Conservation (phyloP, 2,888 invertebrate genomes). For the Perithous albicinctus region DNA sequence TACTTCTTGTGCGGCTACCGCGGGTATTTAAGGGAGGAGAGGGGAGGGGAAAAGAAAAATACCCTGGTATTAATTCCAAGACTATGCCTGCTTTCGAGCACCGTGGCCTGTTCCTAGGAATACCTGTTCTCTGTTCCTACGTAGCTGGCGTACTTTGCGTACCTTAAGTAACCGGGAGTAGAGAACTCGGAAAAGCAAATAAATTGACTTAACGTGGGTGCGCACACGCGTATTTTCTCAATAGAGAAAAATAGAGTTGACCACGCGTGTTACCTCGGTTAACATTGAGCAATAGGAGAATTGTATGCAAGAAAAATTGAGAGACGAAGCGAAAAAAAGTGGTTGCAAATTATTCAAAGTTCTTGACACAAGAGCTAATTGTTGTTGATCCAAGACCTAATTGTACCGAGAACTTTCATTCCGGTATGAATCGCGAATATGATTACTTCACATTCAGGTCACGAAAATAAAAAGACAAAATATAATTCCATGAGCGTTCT, state of each 20-base stretch:
- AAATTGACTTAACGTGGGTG: constrained; percentile 18
- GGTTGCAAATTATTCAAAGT: not conserved
- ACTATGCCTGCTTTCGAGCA: constrained; percentile 27
- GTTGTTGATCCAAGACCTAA: too few species aligned
- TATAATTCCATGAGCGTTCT: not conserved
- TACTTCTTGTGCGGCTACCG: constrained; percentile 69
- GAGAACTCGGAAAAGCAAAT: constrained; percentile 26
- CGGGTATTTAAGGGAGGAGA: constrained; percentile 31
- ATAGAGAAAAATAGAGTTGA: constrained; percentile 36
- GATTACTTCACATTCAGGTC: not conserved
- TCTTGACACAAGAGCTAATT: not conserved
- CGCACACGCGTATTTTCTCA: constrained; percentile 21
- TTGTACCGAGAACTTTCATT: not conserved
- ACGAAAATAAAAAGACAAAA: not conserved
- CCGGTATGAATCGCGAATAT: not conserved
- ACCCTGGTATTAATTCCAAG: constrained; percentile 46
- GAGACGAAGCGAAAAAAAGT: not conserved
- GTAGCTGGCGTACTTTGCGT: constrained; percentile 18
- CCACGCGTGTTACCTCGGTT: constrained; percentile 28
- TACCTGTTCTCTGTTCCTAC: constrained; percentile 22
- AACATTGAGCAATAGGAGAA: not conserved
- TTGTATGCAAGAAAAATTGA: constrained; percentile 1
- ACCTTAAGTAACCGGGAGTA: constrained; percentile 19
- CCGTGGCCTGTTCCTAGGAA: not conserved
- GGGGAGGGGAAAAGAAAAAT: too few species aligned